These are phyloP conservation scores for Bombyx huttoni DNA, from an alignment of 2,888 invertebrate genomes.

Conservation along the genomic window DNA sequence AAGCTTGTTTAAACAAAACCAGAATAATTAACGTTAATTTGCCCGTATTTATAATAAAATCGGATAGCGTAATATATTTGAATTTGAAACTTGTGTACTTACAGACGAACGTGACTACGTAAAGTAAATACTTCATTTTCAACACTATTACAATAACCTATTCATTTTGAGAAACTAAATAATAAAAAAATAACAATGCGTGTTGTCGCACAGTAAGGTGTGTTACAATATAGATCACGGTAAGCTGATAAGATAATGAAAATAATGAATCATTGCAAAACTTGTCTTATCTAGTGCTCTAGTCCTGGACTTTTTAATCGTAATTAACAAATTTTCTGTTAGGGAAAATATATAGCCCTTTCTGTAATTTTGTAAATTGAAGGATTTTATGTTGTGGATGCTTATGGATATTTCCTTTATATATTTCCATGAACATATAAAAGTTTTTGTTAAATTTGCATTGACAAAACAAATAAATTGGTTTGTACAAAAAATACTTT, in stretches of 20 bases:
- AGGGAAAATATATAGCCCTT: too few relatives aligned
- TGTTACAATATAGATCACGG: constrained; percentile 31
- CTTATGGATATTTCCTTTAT: too few relatives aligned
- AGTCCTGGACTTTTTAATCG: neutral
- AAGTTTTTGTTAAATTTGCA: too few relatives aligned
- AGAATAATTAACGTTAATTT: neutral
- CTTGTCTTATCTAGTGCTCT: constrained; percentile 8
- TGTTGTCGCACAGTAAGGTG: constrained; percentile 21
- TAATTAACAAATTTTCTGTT: neutral
- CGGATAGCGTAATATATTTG: neutral
- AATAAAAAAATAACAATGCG: constrained; percentile 20
- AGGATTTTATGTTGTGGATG: too few relatives aligned
- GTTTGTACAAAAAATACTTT: neutral
- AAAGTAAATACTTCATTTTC: constrained; percentile 24
- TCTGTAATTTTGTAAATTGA: too few relatives aligned
- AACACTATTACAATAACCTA: constrained; percentile 11
- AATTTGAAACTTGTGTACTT: constrained; percentile 17
- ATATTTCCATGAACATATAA: too few relatives aligned
- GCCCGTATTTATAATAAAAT: neutral
- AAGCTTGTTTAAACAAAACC: neutral
- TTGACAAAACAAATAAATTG: too few relatives aligned
- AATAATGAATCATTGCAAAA: constrained; percentile 40
- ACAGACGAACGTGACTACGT: constrained; percentile 25
- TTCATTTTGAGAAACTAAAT: constrained; percentile 15
- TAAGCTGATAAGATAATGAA: constrained; percentile 41